These are phyloP conservation scores for Caretta caretta DNA, from an alignment of 2,113 vertebrate species.

Conservation along the genomic window DNA sequence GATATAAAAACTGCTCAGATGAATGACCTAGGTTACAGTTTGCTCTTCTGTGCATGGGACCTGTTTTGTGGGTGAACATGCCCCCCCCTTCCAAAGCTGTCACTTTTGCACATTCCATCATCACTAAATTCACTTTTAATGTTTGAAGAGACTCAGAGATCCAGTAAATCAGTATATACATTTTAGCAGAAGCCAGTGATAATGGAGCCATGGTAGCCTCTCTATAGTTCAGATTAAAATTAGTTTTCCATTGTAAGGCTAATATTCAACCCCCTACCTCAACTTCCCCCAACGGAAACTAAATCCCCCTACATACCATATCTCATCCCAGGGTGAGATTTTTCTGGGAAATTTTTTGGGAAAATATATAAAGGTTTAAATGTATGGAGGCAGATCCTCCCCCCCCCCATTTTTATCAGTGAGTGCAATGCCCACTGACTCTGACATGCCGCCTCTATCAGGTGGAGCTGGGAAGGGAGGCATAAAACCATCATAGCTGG, in stretches of 20 bases:
- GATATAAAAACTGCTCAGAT: background rate
- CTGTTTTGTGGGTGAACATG: background rate
- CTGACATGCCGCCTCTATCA: rapidly evolving
- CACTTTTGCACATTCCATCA: rapidly evolving
- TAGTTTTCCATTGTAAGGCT: background rate
- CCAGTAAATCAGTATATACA: background rate
- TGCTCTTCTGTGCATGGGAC: background rate
- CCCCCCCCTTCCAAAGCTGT: background rate
- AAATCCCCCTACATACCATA: background rate
- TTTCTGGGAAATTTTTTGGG: background rate
- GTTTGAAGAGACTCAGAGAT: background rate
- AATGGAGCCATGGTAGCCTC: background rate
- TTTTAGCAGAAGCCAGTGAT: background rate
- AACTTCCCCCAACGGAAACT: background rate
- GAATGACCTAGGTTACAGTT: background rate
- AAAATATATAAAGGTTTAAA: background rate
- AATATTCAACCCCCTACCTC: background rate
- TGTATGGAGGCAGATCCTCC: background rate
- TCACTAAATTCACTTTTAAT: background rate
- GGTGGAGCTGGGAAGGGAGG: rapidly evolving
- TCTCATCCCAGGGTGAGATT: background rate
- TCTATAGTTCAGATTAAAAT: background rate
- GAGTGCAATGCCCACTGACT: background rate
- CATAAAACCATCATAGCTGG: background rate
- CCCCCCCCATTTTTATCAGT: background rate